Base-by-base conservation (phyloP, 2,113 vertebrate genomes). In the Channa maculata region DNA sequence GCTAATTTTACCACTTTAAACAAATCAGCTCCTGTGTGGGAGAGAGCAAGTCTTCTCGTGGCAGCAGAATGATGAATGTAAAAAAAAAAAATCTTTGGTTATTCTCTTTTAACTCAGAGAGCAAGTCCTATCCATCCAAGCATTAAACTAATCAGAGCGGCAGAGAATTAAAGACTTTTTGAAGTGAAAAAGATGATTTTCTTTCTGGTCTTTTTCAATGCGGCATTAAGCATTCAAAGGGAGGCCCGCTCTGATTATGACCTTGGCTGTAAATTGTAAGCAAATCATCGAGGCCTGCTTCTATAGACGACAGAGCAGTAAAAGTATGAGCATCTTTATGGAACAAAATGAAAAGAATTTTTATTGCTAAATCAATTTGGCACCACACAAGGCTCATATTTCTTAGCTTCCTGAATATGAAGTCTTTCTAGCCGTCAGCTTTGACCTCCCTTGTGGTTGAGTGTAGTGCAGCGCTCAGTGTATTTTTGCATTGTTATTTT, bases 361-460 rank as follows among this genome's bases (percentile, higher is more conserved):
- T 87, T 84, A 89, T 78, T 69, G 86, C 75, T 84, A 86, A 92
- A 91, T 93, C 85, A 90, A 92, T 92, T 89, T 91, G 84, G 80
- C 77, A 67, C 70, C 83, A 55, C 77, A 76, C 74, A 86, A 86
- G 83, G 85, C 86, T 84, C 71, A 71, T 80, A 91, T 89, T 91
- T 90, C 85, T 88, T 71, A 77, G 86, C 71, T 69, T 69, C 75
- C 65, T 52, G 79, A 84, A 83, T 87, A 85, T 75, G 83, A 89
- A 83, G 87, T 89, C 62, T 82, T 86, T 88, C 83, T 82, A 65
- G 77, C 85, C 65, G 34, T 87, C 83, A 84, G 86, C 79, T 81
- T 86, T 84, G 82, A 88, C 87, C 86, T 90, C 81, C 87, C 88
- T 77, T 75, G 89, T 85, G 88, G 75, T 80, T 82, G 88, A 88